A percentile compares a stretch with the other conserved stretches of the same genome.
These are phyloP conservation scores for Orthonevra nobilis DNA, from an alignment of 2,888 invertebrate species.

Conservation along the genomic window DNA sequence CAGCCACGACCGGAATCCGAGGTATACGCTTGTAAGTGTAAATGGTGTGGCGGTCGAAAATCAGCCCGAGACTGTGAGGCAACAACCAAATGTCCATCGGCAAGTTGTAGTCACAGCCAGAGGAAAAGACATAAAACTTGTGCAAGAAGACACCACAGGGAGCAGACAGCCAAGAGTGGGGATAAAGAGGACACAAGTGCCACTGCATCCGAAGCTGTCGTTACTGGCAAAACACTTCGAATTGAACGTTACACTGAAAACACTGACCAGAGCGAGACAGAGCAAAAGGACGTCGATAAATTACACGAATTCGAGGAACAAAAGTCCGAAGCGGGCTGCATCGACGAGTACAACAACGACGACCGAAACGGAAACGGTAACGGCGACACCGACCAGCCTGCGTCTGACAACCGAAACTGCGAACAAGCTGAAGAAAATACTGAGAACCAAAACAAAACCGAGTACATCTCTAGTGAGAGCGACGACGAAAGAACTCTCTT, in stretches of 20 bases:
- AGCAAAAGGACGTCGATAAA: not conserved
- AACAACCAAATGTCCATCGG: constrained; percentile 6
- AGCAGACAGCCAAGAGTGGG: too few species aligned
- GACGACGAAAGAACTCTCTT: constrained; percentile 55
- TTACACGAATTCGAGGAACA: too few species aligned
- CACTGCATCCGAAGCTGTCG: not conserved
- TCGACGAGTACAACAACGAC: constrained; percentile 9
- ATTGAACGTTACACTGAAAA: constrained; percentile 30
- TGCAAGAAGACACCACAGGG: not conserved
- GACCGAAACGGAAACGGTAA: not conserved
- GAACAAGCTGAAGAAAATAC: too few species aligned
- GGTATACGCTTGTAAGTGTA: constrained; percentile 8
- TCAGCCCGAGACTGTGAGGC: constrained; percentile 27
- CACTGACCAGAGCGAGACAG: not conserved
- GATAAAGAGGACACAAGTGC: constrained; percentile 9
- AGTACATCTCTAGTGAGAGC: constrained; percentile 11
- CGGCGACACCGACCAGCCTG: too few species aligned
- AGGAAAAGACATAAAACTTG: constrained; percentile 13
- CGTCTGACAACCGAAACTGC: too few species aligned
- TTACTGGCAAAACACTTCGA: constrained; percentile 4
- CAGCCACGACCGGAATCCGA: constrained; percentile 10
- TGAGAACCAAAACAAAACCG: not conserved
- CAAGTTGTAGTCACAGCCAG: constrained; percentile 11
- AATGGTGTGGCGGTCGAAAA: constrained; percentile 29
- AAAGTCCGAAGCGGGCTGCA: not conserved